Base-by-base conservation (phyloP, 2,113 vertebrate species). In the Lota lota region DNA sequence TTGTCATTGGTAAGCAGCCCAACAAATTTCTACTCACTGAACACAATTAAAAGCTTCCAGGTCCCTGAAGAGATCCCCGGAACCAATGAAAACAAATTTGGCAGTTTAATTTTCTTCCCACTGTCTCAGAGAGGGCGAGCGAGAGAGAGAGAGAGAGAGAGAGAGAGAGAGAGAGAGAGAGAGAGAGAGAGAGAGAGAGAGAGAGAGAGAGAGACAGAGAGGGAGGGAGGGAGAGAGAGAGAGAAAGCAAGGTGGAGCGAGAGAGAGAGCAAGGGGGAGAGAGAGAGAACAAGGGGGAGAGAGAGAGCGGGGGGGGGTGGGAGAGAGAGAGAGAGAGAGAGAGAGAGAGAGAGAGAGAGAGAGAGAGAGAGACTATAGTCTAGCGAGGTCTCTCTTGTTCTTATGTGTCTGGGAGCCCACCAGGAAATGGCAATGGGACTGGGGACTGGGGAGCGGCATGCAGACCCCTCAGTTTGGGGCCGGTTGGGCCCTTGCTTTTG, bases 31-130 rank as follows among this genome's bases (percentile, higher is more conserved):
- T 90, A 83, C 86, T 87, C 88, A 73, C 80, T 74, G 81, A 90
- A 88, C 78, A 84, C 91, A 92, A 93, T 93, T 93, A 93, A 93
- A 93, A 92, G 89, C 88, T 85, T 78, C 75, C 68, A 84, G 82
- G 75, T 91, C 92, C 89, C 91, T 60, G 83, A 91, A 90, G 89
- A 88, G 74, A 60, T 83, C 79, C 79, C 84, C 81, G 79, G 85
- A 91, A 91, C 92, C 92, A 92, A 90, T 90, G 89, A 91, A 92
- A 92, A 92, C 90, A 92, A 90, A 92, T 93, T 90, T 90, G 89
- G 83, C 88, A 91, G 90, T 93, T 93, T 93, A 90, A 92, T 93
- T 93, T 91, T 91, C 90, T 88, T 90, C 87, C 89, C 88, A 91
- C 90, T 92, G 90, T 91, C 89, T 88, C 78, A 82, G 81, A 88